Evolutionary conservation across 2,113 vertebrate genomes (phyloP).

Genomic region (Morone saxatilis): DNA sequence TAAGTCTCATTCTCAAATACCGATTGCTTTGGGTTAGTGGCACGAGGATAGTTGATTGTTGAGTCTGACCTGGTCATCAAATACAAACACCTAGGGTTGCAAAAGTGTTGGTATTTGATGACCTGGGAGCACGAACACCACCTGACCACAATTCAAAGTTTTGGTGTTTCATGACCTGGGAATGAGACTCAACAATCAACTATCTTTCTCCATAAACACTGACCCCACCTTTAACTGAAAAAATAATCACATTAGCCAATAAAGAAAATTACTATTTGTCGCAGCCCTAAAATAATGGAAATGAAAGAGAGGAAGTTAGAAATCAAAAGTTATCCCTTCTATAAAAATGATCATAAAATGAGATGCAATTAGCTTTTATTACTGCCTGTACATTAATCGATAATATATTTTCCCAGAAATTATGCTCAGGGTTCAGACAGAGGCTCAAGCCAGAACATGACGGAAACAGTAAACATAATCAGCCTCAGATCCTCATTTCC

Average conservation of each 20-base stretch:
- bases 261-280: not conserved
- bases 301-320: constrained; percentile 3
- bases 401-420: constrained; percentile 29
- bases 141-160: no score
- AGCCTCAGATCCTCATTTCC: constrained; percentile 75
- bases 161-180: no score
- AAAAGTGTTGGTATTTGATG: no score
- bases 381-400: constrained; percentile 18
- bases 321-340: not conserved
- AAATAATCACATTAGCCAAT: not conserved
- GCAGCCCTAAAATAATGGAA: not conserved
- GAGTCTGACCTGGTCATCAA: no score
- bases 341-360: constrained; percentile 24
- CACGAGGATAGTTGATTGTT: no score
- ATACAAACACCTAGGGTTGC: no score
- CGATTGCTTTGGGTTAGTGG: no score
- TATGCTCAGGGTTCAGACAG: constrained; percentile 6
- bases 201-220: no score
- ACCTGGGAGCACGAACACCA: no score
- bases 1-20: no score
- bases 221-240: not conserved
- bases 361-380: constrained; percentile 26
- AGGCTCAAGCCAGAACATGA: constrained; percentile 32
- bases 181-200: no score
- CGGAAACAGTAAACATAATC: constrained; percentile 70